A percentile compares a stretch with the other conserved stretches of the same genome.
Evolutionary conservation across 92 coral and sea anemone species (phyloP).

Genomic region (Porites lobata): DNA sequence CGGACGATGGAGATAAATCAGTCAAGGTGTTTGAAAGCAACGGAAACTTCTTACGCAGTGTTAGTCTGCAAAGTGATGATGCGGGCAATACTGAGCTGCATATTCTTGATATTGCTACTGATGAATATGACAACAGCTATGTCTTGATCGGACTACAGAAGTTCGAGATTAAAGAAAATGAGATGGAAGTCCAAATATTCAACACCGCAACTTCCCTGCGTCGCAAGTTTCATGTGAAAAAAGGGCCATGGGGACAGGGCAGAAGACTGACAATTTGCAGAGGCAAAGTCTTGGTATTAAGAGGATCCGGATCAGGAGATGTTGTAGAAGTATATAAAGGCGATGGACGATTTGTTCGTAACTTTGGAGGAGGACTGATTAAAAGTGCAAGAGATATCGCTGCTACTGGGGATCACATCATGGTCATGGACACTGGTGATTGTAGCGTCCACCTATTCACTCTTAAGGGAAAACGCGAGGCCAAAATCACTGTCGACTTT

Average conservation of each 20-base stretch:
- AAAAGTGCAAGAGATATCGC: not conserved
- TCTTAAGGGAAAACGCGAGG: not conserved
- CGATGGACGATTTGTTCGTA: not conserved
- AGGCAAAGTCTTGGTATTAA: not conserved
- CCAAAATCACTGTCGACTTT: not conserved
- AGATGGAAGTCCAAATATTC: not conserved
- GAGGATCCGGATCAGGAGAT: not conserved
- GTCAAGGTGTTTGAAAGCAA: not conserved
- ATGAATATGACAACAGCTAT: not conserved
- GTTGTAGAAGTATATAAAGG: not conserved
- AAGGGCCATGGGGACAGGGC: not conserved
- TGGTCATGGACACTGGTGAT: not conserved
- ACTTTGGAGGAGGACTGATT: not conserved
- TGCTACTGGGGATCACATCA: not conserved
- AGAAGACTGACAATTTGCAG: not conserved
- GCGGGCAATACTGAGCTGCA: not conserved
- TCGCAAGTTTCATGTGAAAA: not conserved
- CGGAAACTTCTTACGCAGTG: not conserved
- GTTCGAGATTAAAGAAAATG: not conserved
- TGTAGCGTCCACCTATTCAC: not conserved
- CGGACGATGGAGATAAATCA: not conserved
- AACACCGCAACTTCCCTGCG: not conserved
- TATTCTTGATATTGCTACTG: not conserved
- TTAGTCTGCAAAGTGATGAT: not conserved
- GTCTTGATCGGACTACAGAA: not conserved